Evolutionary conservation across 1,140 invertebrate genomes (phyloP), one percentile per base, ranked within the genome.

Genomic region (Protaetia brevitarsis): DNA sequence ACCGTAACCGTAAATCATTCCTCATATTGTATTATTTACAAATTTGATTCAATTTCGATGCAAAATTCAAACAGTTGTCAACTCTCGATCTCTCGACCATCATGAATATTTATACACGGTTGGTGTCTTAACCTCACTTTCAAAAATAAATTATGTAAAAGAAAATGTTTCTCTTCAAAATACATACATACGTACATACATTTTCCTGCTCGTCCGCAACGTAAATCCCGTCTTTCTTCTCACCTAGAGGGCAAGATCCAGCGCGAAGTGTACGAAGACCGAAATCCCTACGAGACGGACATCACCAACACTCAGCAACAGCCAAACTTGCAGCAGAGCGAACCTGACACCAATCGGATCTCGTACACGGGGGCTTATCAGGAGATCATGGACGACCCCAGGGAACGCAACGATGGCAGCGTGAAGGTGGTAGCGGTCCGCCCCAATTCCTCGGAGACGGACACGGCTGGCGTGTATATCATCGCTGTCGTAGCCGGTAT

Each of bases 401-500:
- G 29, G 57, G 27, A 29, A 16, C 23, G 57, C 11, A 23, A 6
- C 3, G 60, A 62, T 21, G 29, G 51, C 26, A 67, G 70, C 7
- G 69, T 75, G 7, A 68, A 72, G 64, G 67, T 76, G 61, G 70
- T 76, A 5, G 67, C 73, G 10, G 66, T 76, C 11, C 56, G 71
- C 56, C 74, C 71, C 7, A 61, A 74, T 16, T n/a, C 60, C 19
- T 13, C 27, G 2, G 29, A 65, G 10, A 72, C 76, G 57, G 73
- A 74, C 51, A 76, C 80, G 10, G 75, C 77, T 68, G 80, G 82
- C 34, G 79, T 87, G 10, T 87, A 86, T 65, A 80, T 85, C 2
- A 81, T 85, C 26, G 85, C 85, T 0, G 73, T 87, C 6, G 80
- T 88, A 8, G 84, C 85, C 3, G 86, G 85, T 2, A 80, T 87